Base-by-base conservation (phyloP, 2,797 vertebrate species). In the Pseudopleuronectes americanus region DNA sequence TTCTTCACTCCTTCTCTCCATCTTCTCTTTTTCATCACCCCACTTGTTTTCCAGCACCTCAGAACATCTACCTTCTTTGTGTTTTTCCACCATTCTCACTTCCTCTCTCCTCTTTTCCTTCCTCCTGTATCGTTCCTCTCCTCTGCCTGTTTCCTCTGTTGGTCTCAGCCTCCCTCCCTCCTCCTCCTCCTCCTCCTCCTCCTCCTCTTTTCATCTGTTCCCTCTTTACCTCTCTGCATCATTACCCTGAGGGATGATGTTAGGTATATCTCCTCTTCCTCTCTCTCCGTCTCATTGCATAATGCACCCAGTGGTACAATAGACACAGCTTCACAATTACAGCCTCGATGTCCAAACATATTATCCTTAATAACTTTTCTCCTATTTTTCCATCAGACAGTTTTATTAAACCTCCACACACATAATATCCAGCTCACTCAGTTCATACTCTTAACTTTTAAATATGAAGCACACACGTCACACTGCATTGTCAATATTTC, bases 241-340 rank as follows among this genome's bases (percentile, higher is more conserved):
- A 68, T 71, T 76, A 76, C 74, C 84, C 70, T 73, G 75, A 79
- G 81, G 79, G 74, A 74, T 77, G 76, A 72, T 79, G 66, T 74
- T 60, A 74, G 70, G 79, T 76, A 57, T 57, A 78, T 77, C 81
- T 65, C 51, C 74, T 80, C 78, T 71, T 71, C 76, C 79, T 81
- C 75, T 85, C 69, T 85, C 80, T 76, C 60, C 47, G 60, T 76
- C 64, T 75, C 61, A 75, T 75, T 86, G 74, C 65, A 77, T 80
- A 87, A 86, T 80, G 81, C 22, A 88, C 69, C 84, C 84, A 71
- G 31, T 55, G 79, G 78, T 61, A 80, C 67, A 83, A 73, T 69
- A 71, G 71, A 66, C 45, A n/a, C 28, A 68, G 81, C 71, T 54
- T 61, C 69, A 71, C 51, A 82, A 78, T 83, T 85, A 79, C 71